A percentile compares a stretch with the other conserved stretches of the same genome.
Evolutionary conservation across 92 coral and sea anemone genomes (phyloP).

Genomic region (Micromussa lordhowensis): DNA sequence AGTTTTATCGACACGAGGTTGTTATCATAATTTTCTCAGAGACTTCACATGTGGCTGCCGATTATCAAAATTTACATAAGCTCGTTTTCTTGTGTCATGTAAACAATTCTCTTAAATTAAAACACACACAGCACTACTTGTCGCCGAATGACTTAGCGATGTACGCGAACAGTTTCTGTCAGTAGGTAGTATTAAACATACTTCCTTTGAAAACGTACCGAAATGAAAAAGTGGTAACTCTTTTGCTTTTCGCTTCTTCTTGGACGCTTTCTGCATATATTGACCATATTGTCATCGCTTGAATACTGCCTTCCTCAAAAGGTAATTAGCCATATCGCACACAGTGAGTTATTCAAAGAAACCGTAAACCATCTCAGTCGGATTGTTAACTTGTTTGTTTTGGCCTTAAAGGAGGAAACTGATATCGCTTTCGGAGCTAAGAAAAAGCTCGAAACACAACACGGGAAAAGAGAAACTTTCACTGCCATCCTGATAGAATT

Average conservation of each 20-base stretch:
- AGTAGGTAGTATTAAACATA: background rate
- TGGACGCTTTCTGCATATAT: background rate
- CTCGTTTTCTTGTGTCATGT: background rate
- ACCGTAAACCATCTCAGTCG: background rate
- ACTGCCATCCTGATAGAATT: background rate
- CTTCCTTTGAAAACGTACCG: background rate
- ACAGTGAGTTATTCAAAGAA: background rate
- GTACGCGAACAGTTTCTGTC: background rate
- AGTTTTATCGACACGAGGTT: slow-evolving; percentile 24
- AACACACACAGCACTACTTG: background rate
- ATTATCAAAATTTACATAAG: slow-evolving; percentile 33
- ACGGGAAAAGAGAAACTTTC: background rate
- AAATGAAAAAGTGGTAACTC: background rate
- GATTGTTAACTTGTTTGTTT: slow-evolving; percentile 13
- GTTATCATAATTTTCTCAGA: background rate
- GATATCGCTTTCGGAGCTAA: slow-evolving; percentile 9
- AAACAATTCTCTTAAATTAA: slow-evolving; percentile 17
- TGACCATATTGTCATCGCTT: background rate
- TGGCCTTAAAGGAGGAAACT: background rate
- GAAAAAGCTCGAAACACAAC: background rate
- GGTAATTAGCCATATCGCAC: background rate
- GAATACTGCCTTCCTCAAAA: background rate
- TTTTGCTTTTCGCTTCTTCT: background rate
- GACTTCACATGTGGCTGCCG: slow-evolving; percentile 21
- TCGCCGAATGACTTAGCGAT: background rate